Evolutionary conservation across 2,113 vertebrate genomes (phyloP), one percentile per base, ranked within the genome.

Genomic region (Aix galericulata): DNA sequence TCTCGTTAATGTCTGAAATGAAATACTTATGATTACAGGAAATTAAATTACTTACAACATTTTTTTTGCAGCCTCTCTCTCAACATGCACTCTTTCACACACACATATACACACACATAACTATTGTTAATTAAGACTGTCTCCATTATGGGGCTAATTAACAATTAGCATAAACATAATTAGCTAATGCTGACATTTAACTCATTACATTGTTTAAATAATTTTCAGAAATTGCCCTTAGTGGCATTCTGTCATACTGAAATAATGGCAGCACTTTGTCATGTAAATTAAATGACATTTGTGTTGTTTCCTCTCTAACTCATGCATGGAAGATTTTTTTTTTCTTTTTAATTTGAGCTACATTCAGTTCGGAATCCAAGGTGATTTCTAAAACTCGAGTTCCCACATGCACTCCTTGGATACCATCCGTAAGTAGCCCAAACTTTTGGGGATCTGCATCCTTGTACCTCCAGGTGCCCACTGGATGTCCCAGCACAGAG

Each of bases 91-190:
- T 96, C 87, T 94, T 96, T 96, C 93, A 53, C 86, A 78, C 48
- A 71, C 96, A 55, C 84, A 94, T 92, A 96, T 95, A 98, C 94
- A 96, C 92, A 95, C 93, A 91, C 97, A 98, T 94, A 98, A 98
- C 98, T 98, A 98, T 99, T 99, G 99, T 99, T 99, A 99, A 99
- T 99, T 99, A 99, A 99, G 98, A 99, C 97, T 97, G 98, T 98
- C 98, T 98, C 98, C 98, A 99, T 99, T 99, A 99, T 98, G 94
- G 97, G 95, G 94, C 98, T 99, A 99, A 99, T 99, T 99, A 99
- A 99, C 99, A 99, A 99, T 99, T 99, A 99, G 98, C 98, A 99
- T 99, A 99, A 99, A 99, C 98, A 99, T 99, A 99, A 99, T 99
- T 99, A 99, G 98, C 96, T 93, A 98, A 98, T 89, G 97, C 97